Percentiles rank a stretch among this genome's conserved stretches.
phyloP scores from a whole-genome alignment of 1,140 invertebrate species.

The Halesus radiatus region DNA sequence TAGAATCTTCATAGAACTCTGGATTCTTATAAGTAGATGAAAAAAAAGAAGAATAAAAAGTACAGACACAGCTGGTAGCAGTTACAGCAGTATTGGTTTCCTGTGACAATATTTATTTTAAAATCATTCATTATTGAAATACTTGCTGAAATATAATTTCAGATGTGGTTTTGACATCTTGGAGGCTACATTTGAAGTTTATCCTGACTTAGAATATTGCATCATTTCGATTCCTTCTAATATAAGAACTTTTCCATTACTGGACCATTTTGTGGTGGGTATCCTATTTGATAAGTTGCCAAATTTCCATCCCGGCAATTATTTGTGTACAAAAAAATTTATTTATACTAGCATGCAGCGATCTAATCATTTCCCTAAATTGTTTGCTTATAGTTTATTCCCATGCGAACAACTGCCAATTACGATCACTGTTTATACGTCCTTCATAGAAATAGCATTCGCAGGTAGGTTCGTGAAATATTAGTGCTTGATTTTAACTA shows the following conservation, averaged over 20 bases:
- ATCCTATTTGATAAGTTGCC: not conserved
- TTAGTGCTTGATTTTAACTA: too few relatives aligned
- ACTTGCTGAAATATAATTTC: constrained; percentile 4
- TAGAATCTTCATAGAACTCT: too few relatives aligned
- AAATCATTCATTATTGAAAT: too few relatives aligned
- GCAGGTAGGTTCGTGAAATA: constrained; percentile 56
- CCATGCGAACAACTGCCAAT: constrained; percentile 67
- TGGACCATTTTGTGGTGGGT: constrained; percentile 76
- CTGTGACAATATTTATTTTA: too few relatives aligned
- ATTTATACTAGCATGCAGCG: too few relatives aligned
- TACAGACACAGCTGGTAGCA: too few relatives aligned
- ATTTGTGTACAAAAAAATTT: too few relatives aligned
- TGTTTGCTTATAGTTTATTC: constrained; percentile 66
- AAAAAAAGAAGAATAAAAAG: too few relatives aligned
- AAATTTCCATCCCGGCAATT: too few relatives aligned
- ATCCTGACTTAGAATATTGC: constrained; percentile 77
- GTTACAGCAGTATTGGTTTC: too few relatives aligned
- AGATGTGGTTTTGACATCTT: constrained; percentile 72
- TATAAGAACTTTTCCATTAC: constrained; percentile 72
- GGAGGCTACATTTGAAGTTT: constrained; percentile 76
- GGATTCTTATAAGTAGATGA: too few relatives aligned
- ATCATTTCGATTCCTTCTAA: constrained; percentile 75
- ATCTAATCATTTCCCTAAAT: not conserved
- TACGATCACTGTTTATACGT: constrained; percentile 73
- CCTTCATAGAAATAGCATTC: constrained; percentile 69